Conservation (phyloP, 2,888 invertebrate species). For the Harpalus rubripes region DNA sequence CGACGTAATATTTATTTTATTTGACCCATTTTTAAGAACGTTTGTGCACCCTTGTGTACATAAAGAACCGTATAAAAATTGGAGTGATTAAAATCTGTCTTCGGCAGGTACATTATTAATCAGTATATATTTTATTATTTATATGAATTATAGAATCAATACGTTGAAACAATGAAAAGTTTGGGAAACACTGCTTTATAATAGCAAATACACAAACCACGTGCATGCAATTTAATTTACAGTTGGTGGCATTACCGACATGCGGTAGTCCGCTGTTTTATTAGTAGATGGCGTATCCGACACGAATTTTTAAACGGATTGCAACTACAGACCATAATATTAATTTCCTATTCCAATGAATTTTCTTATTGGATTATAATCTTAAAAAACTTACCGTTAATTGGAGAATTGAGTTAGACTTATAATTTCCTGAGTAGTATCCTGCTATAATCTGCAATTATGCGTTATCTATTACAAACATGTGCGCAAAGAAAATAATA, state of each 20-base stretch:
- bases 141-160: too few relatives aligned
- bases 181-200: too few relatives aligned
- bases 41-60: too few relatives aligned
- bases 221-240: neutral
- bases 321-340: neutral
- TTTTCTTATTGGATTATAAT: neutral
- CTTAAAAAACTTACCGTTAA: neutral
- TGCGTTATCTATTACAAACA: neutral
- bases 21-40: too few relatives aligned
- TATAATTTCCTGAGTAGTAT: neutral
- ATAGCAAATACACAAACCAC: neutral
- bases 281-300: conserved; percentile 14
- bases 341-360: neutral
- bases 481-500: neutral
- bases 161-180: too few relatives aligned
- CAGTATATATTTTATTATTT: too few relatives aligned
- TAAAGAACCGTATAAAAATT: too few relatives aligned
- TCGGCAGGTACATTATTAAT: too few relatives aligned
- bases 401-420: neutral
- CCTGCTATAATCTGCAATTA: neutral
- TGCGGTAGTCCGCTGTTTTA: neutral
- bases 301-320: neutral
- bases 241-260: neutral
- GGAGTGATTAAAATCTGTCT: too few relatives aligned
- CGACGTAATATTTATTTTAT: too few relatives aligned